Percentiles rank a stretch among this genome's conserved stretches.
Evolutionary conservation across 2,797 vertebrate genomes (phyloP).

Genomic region (Parambassis ranga): DNA sequence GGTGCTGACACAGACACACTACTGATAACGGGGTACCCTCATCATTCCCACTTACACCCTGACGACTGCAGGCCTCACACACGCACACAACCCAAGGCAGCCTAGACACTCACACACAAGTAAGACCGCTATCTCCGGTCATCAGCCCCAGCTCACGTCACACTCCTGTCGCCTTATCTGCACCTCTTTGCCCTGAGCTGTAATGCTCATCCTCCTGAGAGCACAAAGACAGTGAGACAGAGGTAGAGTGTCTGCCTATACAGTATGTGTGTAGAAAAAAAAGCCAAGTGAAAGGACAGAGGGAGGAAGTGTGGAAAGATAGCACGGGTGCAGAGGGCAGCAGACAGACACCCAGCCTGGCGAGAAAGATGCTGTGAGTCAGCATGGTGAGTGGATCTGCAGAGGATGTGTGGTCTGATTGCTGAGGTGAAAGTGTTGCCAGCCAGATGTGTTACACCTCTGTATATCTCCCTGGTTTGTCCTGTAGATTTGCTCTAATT

Average conservation of each 20-base stretch:
- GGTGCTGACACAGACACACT: constrained; percentile 75
- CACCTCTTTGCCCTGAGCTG: constrained; percentile 62
- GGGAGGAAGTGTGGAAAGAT: constrained; percentile 62
- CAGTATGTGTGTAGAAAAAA: constrained; percentile 14
- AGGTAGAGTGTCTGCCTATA: constrained; percentile 2
- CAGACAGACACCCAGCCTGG: constrained; percentile 63
- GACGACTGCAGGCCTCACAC: constrained; percentile 57
- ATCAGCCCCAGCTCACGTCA: constrained; percentile 64
- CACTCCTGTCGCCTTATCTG: constrained; percentile 76
- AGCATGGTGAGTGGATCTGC: constrained; percentile 24
- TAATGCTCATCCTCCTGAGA: constrained; percentile 58
- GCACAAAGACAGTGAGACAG: constrained; percentile 19
- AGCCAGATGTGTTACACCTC: constrained; percentile 52
- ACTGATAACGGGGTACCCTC: constrained; percentile 76
- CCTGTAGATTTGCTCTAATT: constrained; percentile 41
- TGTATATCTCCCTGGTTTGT: constrained; percentile 22
- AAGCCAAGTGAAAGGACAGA: constrained; percentile 4
- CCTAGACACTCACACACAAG: constrained; percentile 1
- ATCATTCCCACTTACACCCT: constrained; percentile 69
- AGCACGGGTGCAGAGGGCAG: constrained; percentile 67
- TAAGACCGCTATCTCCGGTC: constrained; percentile 65
- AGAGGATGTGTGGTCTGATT: constrained; percentile 67
- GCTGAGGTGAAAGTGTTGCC: constrained; percentile 56
- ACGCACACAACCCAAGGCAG: too few relatives aligned
- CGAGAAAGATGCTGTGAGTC: constrained; percentile 28